Evolutionary conservation across 2,888 invertebrate species (phyloP).

Genomic region (Rotaria magnacalcarata): DNA sequence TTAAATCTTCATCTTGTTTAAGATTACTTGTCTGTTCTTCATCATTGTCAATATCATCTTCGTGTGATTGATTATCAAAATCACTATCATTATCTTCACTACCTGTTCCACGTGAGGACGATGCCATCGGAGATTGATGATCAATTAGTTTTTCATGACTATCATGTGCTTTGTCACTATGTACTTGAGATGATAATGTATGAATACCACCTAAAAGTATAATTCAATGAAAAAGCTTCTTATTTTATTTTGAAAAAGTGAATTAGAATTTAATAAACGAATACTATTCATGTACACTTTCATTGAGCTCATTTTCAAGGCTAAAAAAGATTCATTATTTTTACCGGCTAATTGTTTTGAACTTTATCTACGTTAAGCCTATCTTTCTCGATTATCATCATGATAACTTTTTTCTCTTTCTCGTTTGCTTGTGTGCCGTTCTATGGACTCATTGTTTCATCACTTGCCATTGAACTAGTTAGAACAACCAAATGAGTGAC

Average conservation of each 20-base stretch:
- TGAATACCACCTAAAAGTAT: background rate
- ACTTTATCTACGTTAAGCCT: background rate
- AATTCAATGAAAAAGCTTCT: background rate
- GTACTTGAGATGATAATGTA: background rate
- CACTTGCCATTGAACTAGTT: background rate
- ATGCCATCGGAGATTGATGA: background rate
- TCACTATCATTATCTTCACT: slow-evolving; percentile 14
- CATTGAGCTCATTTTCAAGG: background rate
- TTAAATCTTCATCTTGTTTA: background rate
- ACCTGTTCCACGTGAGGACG: background rate
- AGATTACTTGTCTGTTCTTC: background rate
- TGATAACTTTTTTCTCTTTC: background rate
- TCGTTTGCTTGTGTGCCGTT: background rate
- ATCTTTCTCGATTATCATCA: background rate
- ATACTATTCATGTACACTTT: background rate
- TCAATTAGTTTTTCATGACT: background rate
- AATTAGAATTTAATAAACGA: background rate
- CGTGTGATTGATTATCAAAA: slow-evolving; percentile 12
- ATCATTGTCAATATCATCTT: slow-evolving; percentile 18
- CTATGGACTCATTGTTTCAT: background rate
- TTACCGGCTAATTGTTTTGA: background rate
- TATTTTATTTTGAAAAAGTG: too few relatives aligned
- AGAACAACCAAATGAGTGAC: background rate
- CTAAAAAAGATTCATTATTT: background rate
- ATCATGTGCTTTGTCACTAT: background rate